Evolutionary conservation across 30 jellyfish, hydroid and myxozoan species (phyloP).

Genomic region (Euphysa ruthae): DNA sequence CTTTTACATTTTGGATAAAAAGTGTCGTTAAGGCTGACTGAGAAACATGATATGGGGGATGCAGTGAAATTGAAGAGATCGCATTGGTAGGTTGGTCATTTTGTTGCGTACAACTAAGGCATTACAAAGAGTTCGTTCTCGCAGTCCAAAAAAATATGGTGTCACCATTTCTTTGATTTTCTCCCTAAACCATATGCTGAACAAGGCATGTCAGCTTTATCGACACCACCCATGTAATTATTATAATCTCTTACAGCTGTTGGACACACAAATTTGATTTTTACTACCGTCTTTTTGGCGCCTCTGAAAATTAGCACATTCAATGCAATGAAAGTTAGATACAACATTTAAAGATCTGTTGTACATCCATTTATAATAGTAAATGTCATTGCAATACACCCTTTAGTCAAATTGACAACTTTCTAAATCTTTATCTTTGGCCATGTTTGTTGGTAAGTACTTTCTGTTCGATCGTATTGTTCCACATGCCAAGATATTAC

Average conservation of each 20-base stretch:
- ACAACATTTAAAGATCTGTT: constrained; percentile 39
- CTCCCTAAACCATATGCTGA: constrained; percentile 39
- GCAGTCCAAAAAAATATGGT: too few relatives aligned
- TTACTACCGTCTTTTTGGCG: constrained; percentile 25
- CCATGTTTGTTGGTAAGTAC: too few relatives aligned
- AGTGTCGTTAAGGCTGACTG: too few relatives aligned
- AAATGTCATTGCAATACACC: constrained; percentile 27
- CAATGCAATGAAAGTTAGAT: constrained; percentile 57
- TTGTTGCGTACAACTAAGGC: constrained; percentile 51
- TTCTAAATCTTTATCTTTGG: constrained; percentile 40
- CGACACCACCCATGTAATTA: constrained; percentile 59
- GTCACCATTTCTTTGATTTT: too few relatives aligned
- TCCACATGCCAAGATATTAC: constrained; percentile 45
- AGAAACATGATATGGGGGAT: too few relatives aligned
- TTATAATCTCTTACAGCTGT: constrained; percentile 28
- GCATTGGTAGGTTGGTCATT: constrained; percentile 11
- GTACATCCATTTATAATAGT: constrained; percentile 54
- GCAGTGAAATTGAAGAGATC: constrained; percentile 40
- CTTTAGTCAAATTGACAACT: constrained; percentile 45
- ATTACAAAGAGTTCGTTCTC: constrained; percentile 25
- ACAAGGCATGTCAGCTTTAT: constrained; percentile 69
- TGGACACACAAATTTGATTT: constrained; percentile 33
- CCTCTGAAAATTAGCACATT: constrained; percentile 2
- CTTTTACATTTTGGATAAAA: too few relatives aligned
- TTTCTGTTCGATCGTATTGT: constrained; percentile 52